These are phyloP conservation scores for Lepus townsendii DNA, from an alignment of 2,797 vertebrate species.

Conservation along the genomic window DNA sequence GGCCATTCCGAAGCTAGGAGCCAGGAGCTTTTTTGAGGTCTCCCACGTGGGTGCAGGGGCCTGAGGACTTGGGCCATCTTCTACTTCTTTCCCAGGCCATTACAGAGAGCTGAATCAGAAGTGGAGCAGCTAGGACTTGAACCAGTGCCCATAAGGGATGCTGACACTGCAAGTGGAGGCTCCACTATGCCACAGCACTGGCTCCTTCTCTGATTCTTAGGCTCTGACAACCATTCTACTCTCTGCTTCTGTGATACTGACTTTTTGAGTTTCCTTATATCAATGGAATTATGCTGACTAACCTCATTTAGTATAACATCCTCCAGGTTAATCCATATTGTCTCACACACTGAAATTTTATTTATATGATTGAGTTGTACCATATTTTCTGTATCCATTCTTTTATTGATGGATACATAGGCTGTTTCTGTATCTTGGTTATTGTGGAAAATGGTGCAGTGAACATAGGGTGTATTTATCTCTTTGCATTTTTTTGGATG, in stretches of 20 bases:
- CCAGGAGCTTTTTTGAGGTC: too few species aligned
- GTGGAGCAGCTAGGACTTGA: too few species aligned
- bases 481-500: neutral
- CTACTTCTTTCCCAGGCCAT: too few species aligned
- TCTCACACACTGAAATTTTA: neutral
- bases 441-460: neutral
- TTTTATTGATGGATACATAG: neutral
- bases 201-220: too few species aligned
- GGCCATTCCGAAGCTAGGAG: too few species aligned
- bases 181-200: too few species aligned
- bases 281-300: neutral
- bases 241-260: neutral
- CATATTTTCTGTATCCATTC: neutral
- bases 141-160: too few species aligned
- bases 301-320: neutral
- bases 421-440: neutral
- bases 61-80: too few species aligned
- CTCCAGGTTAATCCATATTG: neutral
- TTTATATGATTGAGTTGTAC: neutral
- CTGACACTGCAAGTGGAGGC: too few species aligned
- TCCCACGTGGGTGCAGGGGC: too few species aligned
- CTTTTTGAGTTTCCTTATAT: neutral
- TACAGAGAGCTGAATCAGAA: too few species aligned
- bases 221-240: neutral
- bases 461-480: neutral